These are phyloP conservation scores for Aphelenchoides fujianensis DNA, from an alignment of 1,140 invertebrate species.

Conservation along the genomic window DNA sequence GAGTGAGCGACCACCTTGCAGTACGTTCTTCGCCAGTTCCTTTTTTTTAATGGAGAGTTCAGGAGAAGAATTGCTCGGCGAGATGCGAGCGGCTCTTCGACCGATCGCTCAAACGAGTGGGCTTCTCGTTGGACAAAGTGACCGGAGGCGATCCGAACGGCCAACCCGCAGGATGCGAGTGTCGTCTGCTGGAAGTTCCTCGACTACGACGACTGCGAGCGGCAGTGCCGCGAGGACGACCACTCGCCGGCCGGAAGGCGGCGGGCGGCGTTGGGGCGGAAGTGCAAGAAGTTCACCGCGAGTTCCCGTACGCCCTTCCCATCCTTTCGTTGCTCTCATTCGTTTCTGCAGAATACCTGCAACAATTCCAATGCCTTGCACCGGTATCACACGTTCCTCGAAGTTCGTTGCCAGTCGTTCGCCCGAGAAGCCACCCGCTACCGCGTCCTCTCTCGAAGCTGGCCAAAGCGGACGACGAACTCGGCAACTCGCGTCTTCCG, in stretches of 20 bases:
- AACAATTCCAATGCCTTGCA: conserved; percentile 42
- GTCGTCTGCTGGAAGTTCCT: conserved; percentile 17
- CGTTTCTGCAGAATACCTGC: conserved; percentile 24
- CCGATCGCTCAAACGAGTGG: conserved; percentile 16
- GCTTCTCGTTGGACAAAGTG: background rate
- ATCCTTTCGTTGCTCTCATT: background rate
- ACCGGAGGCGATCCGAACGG: background rate
- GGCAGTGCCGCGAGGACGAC: background rate
- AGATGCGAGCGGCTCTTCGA: conserved; percentile 20
- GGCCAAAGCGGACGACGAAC: conserved; percentile 17
- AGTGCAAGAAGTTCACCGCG: background rate
- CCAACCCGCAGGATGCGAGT: background rate
- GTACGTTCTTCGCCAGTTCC: background rate
- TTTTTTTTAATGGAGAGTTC: background rate
- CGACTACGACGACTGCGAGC: conserved; percentile 15
- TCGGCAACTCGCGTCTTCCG: background rate
- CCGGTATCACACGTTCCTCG: conserved; percentile 37
- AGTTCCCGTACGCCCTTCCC: background rate
- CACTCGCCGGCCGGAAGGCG: background rate
- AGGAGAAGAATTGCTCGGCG: conserved; percentile 13
- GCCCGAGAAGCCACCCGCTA: conserved; percentile 33
- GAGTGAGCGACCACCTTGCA: background rate
- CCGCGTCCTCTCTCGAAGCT: conserved; percentile 13
- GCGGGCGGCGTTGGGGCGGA: background rate
- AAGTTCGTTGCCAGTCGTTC: conserved; percentile 41